Conservation (phyloP, 2,113 vertebrate genomes). For the Pangasianodon gigas region DNA sequence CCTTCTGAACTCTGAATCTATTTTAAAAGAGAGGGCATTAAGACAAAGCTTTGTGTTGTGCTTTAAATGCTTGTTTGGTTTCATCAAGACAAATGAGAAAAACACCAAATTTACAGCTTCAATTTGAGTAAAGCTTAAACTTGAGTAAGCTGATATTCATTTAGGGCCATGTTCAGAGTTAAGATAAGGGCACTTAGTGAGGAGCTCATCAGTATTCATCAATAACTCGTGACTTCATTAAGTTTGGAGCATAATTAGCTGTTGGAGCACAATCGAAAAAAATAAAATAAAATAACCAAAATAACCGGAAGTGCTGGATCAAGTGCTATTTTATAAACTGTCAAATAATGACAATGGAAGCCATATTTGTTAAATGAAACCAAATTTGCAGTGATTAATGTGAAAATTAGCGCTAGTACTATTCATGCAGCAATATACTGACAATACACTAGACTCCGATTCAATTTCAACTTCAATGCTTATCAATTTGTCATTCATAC, state of each 20-base stretch:
- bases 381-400: background rate
- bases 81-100: background rate
- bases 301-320: background rate
- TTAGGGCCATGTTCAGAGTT: background rate
- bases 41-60: background rate
- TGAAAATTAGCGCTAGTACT: background rate
- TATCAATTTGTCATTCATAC: background rate
- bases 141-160: conserved; percentile 29
- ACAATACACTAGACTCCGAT: background rate
- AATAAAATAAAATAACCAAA: background rate
- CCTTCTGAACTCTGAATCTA: conserved; percentile 27
- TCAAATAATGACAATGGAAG: background rate
- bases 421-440: background rate
- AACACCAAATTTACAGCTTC: background rate
- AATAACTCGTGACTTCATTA: background rate
- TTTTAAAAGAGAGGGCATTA: background rate
- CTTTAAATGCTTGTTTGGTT: conserved; percentile 58
- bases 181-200: background rate
- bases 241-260: background rate
- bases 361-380: background rate
- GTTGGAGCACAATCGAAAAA: background rate
- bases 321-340: background rate
- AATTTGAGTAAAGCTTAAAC: conserved; percentile 13
- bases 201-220: background rate
- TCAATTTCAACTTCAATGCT: background rate